Conservation (phyloP, 2,888 invertebrate species). For the Oligia fasciuncula region DNA sequence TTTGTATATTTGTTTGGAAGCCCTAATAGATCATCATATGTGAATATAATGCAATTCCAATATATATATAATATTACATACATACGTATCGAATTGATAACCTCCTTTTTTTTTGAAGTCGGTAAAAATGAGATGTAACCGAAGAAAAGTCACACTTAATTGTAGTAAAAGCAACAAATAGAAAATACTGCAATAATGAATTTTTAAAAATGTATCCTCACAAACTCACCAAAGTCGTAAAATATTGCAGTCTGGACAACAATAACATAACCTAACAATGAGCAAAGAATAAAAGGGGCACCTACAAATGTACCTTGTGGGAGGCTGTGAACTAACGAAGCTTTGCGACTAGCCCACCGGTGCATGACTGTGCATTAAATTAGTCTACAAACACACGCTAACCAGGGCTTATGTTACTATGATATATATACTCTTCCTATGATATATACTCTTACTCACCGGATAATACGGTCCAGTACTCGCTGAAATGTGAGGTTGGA, state of each 20-base stretch:
- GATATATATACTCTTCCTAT: constrained; percentile 49
- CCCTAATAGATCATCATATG: too few species aligned
- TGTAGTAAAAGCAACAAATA: background rate
- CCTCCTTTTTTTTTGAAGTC: too few species aligned
- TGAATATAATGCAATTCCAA: too few species aligned
- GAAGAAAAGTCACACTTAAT: background rate
- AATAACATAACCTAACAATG: constrained; percentile 46
- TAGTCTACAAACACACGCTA: constrained; percentile 64
- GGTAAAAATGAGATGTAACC: too few species aligned
- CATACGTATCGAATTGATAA: too few species aligned
- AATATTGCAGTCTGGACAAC: constrained; percentile 31
- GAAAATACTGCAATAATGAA: background rate
- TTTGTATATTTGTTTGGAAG: too few species aligned
- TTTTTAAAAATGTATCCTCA: background rate
- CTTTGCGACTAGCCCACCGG: constrained; percentile 71
- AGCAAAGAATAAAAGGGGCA: constrained; percentile 47
- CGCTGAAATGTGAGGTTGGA: constrained; percentile 20
- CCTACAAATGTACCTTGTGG: constrained; percentile 44
- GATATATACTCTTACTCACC: constrained; percentile 41
- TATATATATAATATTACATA: too few species aligned
- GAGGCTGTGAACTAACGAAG: constrained; percentile 66
- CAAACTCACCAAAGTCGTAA: constrained; percentile 29
- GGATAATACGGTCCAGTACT: constrained; percentile 24
- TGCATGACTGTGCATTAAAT: constrained; percentile 75
- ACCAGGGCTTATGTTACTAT: constrained; percentile 51